These are phyloP conservation scores for Lithophane semibrunnea DNA, from an alignment of 2,888 invertebrate species.

Conservation along the genomic window DNA sequence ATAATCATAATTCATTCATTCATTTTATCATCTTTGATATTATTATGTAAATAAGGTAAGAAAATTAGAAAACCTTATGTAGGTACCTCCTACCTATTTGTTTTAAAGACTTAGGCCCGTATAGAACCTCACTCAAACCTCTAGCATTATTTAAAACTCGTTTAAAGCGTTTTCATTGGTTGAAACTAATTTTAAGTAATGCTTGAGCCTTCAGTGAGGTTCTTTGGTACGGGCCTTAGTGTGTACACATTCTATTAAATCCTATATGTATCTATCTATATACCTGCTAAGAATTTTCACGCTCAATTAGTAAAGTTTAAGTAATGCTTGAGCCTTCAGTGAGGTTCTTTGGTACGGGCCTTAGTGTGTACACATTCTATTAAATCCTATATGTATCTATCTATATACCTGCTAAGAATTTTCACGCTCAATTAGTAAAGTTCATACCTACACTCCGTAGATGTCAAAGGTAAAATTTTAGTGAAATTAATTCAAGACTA, in stretches of 20 bases:
- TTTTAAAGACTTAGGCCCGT: not conserved
- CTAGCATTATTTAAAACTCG: too few relatives aligned
- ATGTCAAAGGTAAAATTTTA: slow-evolving; percentile 11
- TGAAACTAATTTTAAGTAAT: too few relatives aligned
- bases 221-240: too few relatives aligned
- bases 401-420: not conserved
- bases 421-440: slow-evolving; percentile 18
- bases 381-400: not conserved
- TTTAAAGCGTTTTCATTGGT: too few relatives aligned
- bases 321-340: too few relatives aligned
- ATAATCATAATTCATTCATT: too few relatives aligned
- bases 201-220: too few relatives aligned
- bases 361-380: not conserved
- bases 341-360: too few relatives aligned
- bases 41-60: not conserved
- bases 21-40: not conserved
- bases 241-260: not conserved
- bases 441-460: not conserved
- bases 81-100: too few relatives aligned
- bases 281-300: slow-evolving; percentile 1
- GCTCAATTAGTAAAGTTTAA: slow-evolving; percentile 2
- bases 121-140: too few relatives aligned
- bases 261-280: too few relatives aligned
- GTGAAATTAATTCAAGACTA: slow-evolving; percentile 1
- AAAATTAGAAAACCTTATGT: not conserved